Evolutionary conservation across 1,140 invertebrate species (phyloP), one percentile per base, ranked within the genome.

Genomic region (Drosophila varians): DNA sequence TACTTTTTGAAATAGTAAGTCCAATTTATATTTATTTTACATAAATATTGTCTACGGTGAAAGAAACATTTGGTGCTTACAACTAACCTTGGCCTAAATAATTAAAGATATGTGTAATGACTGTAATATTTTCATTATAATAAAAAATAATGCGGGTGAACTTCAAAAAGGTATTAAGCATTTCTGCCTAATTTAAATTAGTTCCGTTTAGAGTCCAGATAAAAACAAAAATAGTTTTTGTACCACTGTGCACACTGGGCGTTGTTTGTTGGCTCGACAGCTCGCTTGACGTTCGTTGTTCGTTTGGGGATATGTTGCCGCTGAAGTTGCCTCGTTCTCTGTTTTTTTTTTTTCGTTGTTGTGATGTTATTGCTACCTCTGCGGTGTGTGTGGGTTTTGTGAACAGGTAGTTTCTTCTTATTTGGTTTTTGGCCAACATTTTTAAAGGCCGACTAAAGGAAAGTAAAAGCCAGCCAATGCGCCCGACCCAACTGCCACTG

Each of bases 381-480:
- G 66, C 68, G 55, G 54, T 70, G 79, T 78, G 79, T 84, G 79
- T 78, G 79, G 75, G 74, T 87, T 86, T 80, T 74, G 62, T 58
- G 84, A 87, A 87, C 80, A 86, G 80, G 80, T 86, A 86, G 80
- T 86, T 73, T 60, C 46, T 52, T 69, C 60, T 56, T 70, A 52
- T 78, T 86, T 75, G 64, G 80, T 84, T 84, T 86, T 86, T 87
- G 77, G 79, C 71, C 79, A 84, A 84, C 79, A 84, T 84, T 83
- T 69, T 78, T 31, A n/a, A 84, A 61, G 42, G 56, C 70, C 31
- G 18, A 45, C 45, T 55, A 57, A 75, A 76, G 77, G 54, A 84
- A 84, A 84, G 80, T 84, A 84, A 84, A 86, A 84, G 80, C 80
- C n/a, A n/a, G n/a, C n/a, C n/a, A n/a, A n/a, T n/a, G n/a, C n/a